These are phyloP conservation scores for Teleopsis dalmanni DNA, from an alignment of 1,140 invertebrate species.

Conservation along the genomic window DNA sequence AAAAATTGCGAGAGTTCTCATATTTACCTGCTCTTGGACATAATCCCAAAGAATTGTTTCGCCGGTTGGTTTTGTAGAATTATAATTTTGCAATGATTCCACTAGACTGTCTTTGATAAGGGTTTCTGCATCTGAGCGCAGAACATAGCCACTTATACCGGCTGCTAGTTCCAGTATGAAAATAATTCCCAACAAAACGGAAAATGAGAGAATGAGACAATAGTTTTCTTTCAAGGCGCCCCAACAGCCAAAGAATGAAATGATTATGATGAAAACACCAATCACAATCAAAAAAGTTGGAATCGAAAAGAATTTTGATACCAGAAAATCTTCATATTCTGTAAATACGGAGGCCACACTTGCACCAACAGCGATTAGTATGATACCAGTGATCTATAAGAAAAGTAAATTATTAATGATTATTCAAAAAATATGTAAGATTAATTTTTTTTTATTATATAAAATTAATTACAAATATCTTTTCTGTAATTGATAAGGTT, in stretches of 20 bases:
- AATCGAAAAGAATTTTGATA: conserved; percentile 52
- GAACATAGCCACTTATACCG: conserved; percentile 71
- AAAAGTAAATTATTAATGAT: conserved; percentile 3
- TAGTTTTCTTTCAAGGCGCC: conserved; percentile 75
- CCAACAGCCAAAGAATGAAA: conserved; percentile 81
- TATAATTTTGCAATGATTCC: conserved; percentile 50
- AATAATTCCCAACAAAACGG: conserved; percentile 61
- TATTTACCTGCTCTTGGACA: conserved; percentile 47
- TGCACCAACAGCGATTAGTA: conserved; percentile 59
- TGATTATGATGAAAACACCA: conserved; percentile 70
- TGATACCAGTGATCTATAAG: conserved; percentile 61
- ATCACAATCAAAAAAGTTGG: conserved; percentile 72
- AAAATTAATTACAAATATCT: background rate
- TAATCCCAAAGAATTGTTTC: conserved; percentile 52
- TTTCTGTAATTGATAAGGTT: background rate
- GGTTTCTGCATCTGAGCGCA: conserved; percentile 52
- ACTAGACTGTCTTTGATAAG: conserved; percentile 48
- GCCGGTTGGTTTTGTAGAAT: conserved; percentile 32
- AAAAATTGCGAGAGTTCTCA: background rate
- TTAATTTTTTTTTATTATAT: background rate
- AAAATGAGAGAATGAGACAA: conserved; percentile 73
- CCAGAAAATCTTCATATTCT: conserved; percentile 58
- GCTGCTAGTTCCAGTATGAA: conserved; percentile 75
- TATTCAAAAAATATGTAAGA: background rate
- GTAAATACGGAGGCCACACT: conserved; percentile 57